Evolutionary conservation across 2,888 invertebrate genomes (phyloP), one percentile per base, ranked within the genome.

Genomic region (Chymomyza procnemis): DNA sequence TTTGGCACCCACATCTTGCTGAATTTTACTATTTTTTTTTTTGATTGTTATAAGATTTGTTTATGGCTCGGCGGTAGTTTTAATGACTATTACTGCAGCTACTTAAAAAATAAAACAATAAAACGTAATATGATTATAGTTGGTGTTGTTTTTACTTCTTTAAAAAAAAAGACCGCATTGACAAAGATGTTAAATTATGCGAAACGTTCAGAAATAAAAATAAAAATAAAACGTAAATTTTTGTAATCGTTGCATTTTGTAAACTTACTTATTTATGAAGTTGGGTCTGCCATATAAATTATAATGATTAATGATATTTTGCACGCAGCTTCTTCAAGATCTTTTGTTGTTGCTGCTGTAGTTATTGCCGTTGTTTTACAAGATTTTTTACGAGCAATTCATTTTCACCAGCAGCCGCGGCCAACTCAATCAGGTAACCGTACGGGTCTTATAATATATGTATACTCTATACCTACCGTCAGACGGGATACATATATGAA

Each of bases 271-370:
- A 81, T 81, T 81, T 81, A 86, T 86, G 84, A 75, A 80, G 77
- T 66, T 68, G 72, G 41, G 59, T 70, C 69, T 70, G 64, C 79
- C 71, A 85, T 85, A 84, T 87, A 87, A 87, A 83, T 85, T 80
- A 87, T 70, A 74, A 79, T 85, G 84, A 85, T 87, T 85, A 85
- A 85, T 85, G 84, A 69, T 69, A 76, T 80, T 85, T 83, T 85
- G 84, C 84, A 87, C 87, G 84, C 84, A 84, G 88, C 78, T 79
- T 70, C 80, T 65, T 76, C 26, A 26, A 26, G 46, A 26, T 55
- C 8, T 64, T 62, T 18, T 56, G 47, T 34, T 61, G 67, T 55
- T 61, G 66, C 48, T 64, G 73, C 48, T 64, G 73, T 66, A 71
- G 69, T 71, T 73, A 70, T 72, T 72, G 77, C 61, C 73, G 86